Base-by-base conservation (phyloP, 2,113 vertebrate genomes). In the Odontophorus gujanensis region DNA sequence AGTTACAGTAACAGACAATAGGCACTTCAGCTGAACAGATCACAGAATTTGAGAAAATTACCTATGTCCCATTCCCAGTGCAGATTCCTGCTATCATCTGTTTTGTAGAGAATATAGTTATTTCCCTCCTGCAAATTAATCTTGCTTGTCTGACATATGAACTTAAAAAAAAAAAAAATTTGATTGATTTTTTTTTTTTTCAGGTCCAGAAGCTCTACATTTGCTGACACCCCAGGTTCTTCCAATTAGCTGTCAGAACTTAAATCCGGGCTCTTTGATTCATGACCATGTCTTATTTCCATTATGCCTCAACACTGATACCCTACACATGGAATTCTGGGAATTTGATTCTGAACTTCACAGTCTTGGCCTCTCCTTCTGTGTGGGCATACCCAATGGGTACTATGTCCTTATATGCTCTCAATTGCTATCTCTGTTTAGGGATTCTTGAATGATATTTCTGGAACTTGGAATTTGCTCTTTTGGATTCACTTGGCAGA, bases 401-500 rank as follows among this genome's bases (percentile, higher is more conserved):
- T 75, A 63, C 50, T 67, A 63, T 50, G 82, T 93, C 92, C 93
- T 92, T 93, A 66, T 59, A 69, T 88, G 90, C 38, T 80, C 95
- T 87, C 73, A 90, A 69, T 6, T 47, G 65, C 55, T 91, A 74
- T 91, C 16, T 80, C 75, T 68, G 72, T 73, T 95, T 92, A 73
- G 59, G 36, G 68, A 62, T 78, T 48, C 77, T 43, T 85, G 71
- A 71, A 61, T 95, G 91, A 67, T 91, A 84, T 86, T 94, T 95
- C 94, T 84, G 74, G 59, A 25, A 80, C 69, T 86, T 93, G 90
- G 92, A 87, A 93, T 90, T 93, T 96, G 91, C 85, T 96, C 86
- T 97, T 96, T 76, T 71, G 77, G 67, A 92, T 57, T 85, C 22
- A 68, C 85, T 88, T 92, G 96, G 85, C 95, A 92, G 72, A 91